Evolutionary conservation across 2,888 invertebrate genomes (phyloP), one percentile per base, ranked within the genome.

Genomic region (Allacma fusca): DNA sequence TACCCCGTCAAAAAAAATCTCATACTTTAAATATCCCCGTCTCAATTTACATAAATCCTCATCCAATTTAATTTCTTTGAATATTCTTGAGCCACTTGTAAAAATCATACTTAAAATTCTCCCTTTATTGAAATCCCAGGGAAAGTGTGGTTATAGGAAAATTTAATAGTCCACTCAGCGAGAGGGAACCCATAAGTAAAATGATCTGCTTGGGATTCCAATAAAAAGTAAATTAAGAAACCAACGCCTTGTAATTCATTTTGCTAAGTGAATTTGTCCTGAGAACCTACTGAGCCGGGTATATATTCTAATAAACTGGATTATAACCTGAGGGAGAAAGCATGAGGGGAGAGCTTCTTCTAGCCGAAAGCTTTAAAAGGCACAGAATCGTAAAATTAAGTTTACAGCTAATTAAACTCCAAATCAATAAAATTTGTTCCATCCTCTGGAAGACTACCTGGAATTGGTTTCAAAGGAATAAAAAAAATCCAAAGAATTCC

Each of bases 371-470:
- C 50, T 29, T 24, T 24, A 21, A 26, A 71, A 71, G 21, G 57
- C 57, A 28, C 2, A 26, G 28, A 44, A 57, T 71, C 57, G 71
- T 71, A 71, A 71, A 71, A 71, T 71, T 71, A 71, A 71, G 70
- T 71, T 71, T 71, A 71, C 71, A 71, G 71, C 71, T 71, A 71
- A 71, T 71, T 71, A 71, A 71, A 71, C 71, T 28, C 50, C 16
- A 5, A 50, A n/a, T 50, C 50, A 50, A 50, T 50, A 50, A 50
- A 50, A 50, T 16, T n/a, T 50, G 50, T 50, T 50, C 50, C 16
- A 50, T n/a, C 50, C 16, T 50, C n/a, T 16, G 34, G 4, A 34
- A 4, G 34, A 34, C 4, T 34, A 4, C 9, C 9, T 34, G 34
- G 9, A 34, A 34, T 34, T 34, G 34, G 34, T 34, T 34, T 34